Evolutionary conservation across 1,140 invertebrate species (phyloP), one percentile per base, ranked within the genome.

Genomic region (Apocrypta bakeri): DNA sequence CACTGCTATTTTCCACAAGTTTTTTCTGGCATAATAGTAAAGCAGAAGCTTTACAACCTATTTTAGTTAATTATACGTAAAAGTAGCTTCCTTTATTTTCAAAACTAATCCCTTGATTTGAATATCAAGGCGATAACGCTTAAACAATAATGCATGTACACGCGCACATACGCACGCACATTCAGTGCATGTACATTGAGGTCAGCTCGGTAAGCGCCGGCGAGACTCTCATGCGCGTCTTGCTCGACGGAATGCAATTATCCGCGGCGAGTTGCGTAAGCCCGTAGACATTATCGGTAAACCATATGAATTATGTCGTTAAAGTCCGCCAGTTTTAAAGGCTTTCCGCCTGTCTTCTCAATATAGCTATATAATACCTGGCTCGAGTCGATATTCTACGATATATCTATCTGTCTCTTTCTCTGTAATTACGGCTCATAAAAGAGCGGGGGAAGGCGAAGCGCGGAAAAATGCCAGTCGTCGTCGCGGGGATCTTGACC

Each of bases 281-380:
- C 85, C 78, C 85, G 85, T 56, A 56, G 84, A 84, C 83, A 87
- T 88, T 86, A 89, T 89, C 86, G 86, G 84, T 48, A 86, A 85
- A 88, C 85, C 86, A 87, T 56, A 56, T 87, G 86, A 88, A 86
- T 88, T 89, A 87, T 85, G 85, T 88, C 86, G 86, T 89, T 88
- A 86, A 86, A 85, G 68, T 82, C 37, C 27, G 76, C 74, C 78
- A 71, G 83, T 85, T 84, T 63, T 77, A 77, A 75, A 75, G 73
- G 25, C 73, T 75, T 75, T 74, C 72, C 63, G 76, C 69, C 33
- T 56, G 42, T 73, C 37, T 37, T 37, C 33, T 37, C 33, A 7
- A 2, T 56, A 56, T 56, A 56, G 48, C 48, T 56, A n/a, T 56
- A 17, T 56, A 56, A 56, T 56, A 56, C 48, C 48, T 56, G 48